A percentile compares a stretch with the other conserved stretches of the same genome.
phyloP scores from a whole-genome alignment of 2,113 vertebrate species.

The Hyaena hyaena region DNA sequence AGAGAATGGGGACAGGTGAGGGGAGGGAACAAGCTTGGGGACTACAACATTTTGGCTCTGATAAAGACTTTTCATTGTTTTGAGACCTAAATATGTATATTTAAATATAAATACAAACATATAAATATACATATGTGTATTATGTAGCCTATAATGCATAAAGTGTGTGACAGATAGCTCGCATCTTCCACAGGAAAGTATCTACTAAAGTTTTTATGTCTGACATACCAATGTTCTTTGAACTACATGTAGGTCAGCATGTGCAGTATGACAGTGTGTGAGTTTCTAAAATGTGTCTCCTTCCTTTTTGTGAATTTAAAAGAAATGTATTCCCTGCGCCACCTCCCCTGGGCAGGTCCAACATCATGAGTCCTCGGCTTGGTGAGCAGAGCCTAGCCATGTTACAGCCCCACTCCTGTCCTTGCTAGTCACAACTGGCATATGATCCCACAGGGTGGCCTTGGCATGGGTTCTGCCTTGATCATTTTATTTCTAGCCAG shows the following conservation, averaged over 20 bases:
- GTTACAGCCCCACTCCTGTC: background rate
- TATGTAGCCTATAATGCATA: background rate
- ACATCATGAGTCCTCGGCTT: background rate
- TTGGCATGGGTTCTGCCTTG: background rate
- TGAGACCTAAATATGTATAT: background rate
- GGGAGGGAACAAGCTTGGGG: background rate
- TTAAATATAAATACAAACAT: background rate
- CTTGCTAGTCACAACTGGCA: background rate
- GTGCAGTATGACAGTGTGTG: background rate
- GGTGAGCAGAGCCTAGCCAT: fast-evolving
- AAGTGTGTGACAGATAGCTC: background rate
- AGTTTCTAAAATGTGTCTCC: background rate
- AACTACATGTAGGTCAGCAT: background rate
- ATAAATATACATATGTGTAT: background rate
- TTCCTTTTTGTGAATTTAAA: background rate
- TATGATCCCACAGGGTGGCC: background rate
- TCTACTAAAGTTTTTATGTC: background rate
- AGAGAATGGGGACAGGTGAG: background rate
- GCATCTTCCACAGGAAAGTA: background rate
- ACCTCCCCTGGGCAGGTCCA: fast-evolving
- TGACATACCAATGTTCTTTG: background rate
- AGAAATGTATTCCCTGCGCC: background rate
- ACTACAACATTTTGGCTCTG: too few species aligned
- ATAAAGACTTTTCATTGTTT: background rate
- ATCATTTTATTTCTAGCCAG: background rate